Conservation (phyloP, 2,113 vertebrate genomes). For the Thryonomys swinderianus region DNA sequence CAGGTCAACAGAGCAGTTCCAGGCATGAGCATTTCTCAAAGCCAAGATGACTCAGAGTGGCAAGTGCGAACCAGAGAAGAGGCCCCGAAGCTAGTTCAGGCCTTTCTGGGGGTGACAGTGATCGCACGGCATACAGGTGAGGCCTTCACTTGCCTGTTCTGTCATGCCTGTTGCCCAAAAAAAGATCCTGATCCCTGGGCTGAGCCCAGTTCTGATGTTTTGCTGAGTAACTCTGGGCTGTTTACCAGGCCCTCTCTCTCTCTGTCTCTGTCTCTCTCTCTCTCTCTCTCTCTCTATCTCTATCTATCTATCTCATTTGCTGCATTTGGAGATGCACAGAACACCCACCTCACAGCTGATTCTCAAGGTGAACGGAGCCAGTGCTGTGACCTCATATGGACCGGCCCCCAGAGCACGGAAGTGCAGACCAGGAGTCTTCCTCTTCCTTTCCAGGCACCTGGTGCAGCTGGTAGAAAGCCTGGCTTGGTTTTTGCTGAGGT, state of each 20-base stretch:
- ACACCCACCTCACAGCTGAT: neutral
- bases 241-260: neutral
- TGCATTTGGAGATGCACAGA: neutral
- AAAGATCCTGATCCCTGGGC: neutral
- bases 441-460: neutral
- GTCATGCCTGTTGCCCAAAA: neutral
- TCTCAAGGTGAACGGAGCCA: neutral
- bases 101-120: neutral
- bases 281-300: too few species aligned
- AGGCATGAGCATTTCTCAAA: conserved; percentile 28
- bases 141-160: neutral
- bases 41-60: conserved; percentile 48
- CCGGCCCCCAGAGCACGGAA: neutral
- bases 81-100: neutral
- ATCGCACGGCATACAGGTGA: neutral
- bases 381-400: neutral
- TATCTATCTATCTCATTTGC: neutral
- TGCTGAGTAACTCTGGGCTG: neutral
- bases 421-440: neutral
- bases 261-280: too few species aligned
- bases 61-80: conserved; percentile 5
- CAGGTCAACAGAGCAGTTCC: conserved; percentile 37
- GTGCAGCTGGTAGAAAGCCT: neutral
- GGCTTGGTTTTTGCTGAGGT: neutral
- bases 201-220: neutral